Base-by-base conservation (phyloP, 2,888 invertebrate species). In the Plutella xylostella region DNA sequence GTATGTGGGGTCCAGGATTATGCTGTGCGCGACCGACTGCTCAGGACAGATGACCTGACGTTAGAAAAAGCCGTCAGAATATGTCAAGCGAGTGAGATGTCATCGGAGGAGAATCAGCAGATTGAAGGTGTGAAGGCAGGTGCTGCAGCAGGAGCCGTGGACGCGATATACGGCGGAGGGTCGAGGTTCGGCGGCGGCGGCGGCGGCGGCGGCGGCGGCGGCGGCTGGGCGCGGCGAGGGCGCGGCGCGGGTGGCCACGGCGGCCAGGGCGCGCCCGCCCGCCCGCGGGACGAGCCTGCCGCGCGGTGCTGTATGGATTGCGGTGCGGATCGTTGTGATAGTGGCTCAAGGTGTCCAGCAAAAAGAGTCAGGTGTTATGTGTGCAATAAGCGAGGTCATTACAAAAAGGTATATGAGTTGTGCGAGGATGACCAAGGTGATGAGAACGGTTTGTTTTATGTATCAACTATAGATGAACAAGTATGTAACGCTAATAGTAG, bases 1-100 rank as follows among this genome's bases (percentile, higher is more conserved):
- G 54, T 48, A 38, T 51, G 18, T 38, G 46, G 33, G 3, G n/a
- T 28, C 2, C 5, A 5, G 7, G 9, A 15, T n/a, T 5, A 5
- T 6, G 21, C 3, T 5, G 21, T 31, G 15, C 3, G 42, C 5
- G 33, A 30, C 33, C 42, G 42, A 2, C 6, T 39, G 22, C 18
- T 39, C n/a, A n/a, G n/a, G 25, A 6, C 21, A 12, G 39, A 39
- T 4, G 39, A 39, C 11, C 22, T 39, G 5, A 22, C 12, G 5
- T 21, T 39, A 5, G 20, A 20, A n/a, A 39, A 39, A 17, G 39
- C 39, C 3, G 18, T 39, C 5, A 20, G n/a, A 35, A 35, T 35
- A 18, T 35, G 35, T 18, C 35, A 35, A 18, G 35, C 19, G 4
- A 18, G n/a, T 6, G 35, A 35, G 19, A 35, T 35, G 35, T 35